phyloP scores from a whole-genome alignment of 2,888 invertebrate genomes.

The Lasioglossum figueresi region DNA sequence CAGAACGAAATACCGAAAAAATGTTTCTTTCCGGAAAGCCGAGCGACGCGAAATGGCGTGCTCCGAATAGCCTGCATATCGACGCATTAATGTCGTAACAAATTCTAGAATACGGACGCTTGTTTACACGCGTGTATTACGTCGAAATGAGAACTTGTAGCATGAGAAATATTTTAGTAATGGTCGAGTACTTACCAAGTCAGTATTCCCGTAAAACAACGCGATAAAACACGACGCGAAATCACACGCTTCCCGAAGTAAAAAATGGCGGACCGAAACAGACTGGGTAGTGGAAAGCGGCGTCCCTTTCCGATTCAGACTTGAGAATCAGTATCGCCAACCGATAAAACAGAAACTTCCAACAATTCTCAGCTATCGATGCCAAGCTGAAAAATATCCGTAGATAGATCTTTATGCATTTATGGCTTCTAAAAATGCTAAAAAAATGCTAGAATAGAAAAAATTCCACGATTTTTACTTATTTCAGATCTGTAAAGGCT shows the following conservation, averaged over 20 bases:
- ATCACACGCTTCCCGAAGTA: conserved; percentile 74
- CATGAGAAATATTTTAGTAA: not conserved
- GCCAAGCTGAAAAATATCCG: not conserved
- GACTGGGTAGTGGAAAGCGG: conserved; percentile 71
- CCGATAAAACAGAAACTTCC: conserved; percentile 21
- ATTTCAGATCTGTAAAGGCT: too few species aligned
- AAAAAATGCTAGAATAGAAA: too few species aligned
- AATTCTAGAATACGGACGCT: not conserved
- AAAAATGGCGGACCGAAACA: conserved; percentile 79
- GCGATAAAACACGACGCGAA: conserved; percentile 74
- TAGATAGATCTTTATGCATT: too few species aligned
- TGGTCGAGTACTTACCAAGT: conserved; percentile 75
- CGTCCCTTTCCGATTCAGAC: conserved; percentile 68
- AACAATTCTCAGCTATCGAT: not conserved
- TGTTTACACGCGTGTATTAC: not conserved
- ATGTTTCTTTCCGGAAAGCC: conserved; percentile 21
- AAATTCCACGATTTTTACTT: too few species aligned
- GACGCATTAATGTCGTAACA: conserved; percentile 24
- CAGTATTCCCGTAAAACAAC: conserved; percentile 76
- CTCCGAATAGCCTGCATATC: conserved; percentile 20
- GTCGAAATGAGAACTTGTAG: not conserved
- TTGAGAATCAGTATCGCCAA: conserved; percentile 59
- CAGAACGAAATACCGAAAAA: not conserved
- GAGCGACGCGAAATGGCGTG: conserved; percentile 65
- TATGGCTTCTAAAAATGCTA: too few species aligned